These are phyloP conservation scores for Xestobium rufovillosum DNA, from an alignment of 2,888 invertebrate genomes.

Conservation along the genomic window DNA sequence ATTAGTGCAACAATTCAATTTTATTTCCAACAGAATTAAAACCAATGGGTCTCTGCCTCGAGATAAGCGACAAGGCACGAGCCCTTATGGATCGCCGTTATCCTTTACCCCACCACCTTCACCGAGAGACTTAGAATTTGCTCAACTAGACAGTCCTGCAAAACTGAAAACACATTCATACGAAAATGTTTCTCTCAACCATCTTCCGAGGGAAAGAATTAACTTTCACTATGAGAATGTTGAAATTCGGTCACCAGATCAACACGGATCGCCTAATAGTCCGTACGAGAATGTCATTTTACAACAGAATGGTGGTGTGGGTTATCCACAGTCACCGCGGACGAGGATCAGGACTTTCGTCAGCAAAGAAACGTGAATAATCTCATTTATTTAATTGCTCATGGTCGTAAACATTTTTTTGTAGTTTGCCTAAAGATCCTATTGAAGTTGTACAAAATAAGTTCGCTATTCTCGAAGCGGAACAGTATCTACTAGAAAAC, in stretches of 20 bases:
- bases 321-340: slow-evolving; percentile 50
- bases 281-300: slow-evolving; percentile 55
- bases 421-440: slow-evolving; percentile 34
- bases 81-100: slow-evolving; percentile 30
- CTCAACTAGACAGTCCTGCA: slow-evolving; percentile 28
- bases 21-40: too few species aligned
- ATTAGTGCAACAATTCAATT: too few species aligned
- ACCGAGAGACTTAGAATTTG: slow-evolving; percentile 32
- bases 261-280: slow-evolving; percentile 31
- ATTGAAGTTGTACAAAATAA: slow-evolving; percentile 45
- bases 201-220: slow-evolving; percentile 33
- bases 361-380: slow-evolving; percentile 31
- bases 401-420: slow-evolving; percentile 18
- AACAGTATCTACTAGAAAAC: slow-evolving; percentile 31
- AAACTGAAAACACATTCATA: slow-evolving; percentile 31
- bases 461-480: slow-evolving; percentile 40
- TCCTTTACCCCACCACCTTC: slow-evolving; percentile 42
- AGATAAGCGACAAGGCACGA: slow-evolving; percentile 49
- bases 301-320: slow-evolving; percentile 44
- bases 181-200: slow-evolving; percentile 30
- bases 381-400: neutral
- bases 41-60: slow-evolving; percentile 84
- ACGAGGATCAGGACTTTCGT: slow-evolving; percentile 55
- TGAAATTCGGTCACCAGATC: slow-evolving; percentile 29
- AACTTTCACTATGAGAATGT: slow-evolving; percentile 37